Percentiles rank a stretch among this genome's conserved stretches.
These are phyloP conservation scores for Ciona savignyi DNA, from an alignment of 23 tunicate species.

Conservation along the genomic window DNA sequence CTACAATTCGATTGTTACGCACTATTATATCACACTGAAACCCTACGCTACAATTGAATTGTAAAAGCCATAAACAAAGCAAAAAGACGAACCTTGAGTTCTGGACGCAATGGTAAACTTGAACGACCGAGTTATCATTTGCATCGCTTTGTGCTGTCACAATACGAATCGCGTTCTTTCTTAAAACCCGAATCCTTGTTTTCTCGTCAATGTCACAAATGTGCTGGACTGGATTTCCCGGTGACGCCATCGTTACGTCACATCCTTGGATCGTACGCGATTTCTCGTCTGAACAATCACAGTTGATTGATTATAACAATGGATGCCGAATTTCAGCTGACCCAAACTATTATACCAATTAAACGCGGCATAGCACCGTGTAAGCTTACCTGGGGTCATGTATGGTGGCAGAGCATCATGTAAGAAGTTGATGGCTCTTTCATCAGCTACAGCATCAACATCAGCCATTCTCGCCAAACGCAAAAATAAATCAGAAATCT, in stretches of 20 bases:
- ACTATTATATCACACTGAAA: too few relatives aligned
- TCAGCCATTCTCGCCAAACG: constrained; percentile 53
- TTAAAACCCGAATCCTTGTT: constrained; percentile 54
- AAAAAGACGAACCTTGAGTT: constrained; percentile 88
- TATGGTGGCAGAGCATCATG: constrained; percentile 90
- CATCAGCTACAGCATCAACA: constrained; percentile 79
- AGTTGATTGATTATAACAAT: too few relatives aligned
- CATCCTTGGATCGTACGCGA: constrained; percentile 53
- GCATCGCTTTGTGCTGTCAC: constrained; percentile 4
- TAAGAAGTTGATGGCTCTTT: constrained; percentile 26
- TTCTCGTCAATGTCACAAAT: constrained; percentile 35
- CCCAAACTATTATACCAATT: too few relatives aligned
- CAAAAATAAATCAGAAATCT: constrained; percentile 31
- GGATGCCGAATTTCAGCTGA: too few relatives aligned
- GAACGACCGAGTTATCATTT: constrained; percentile 19
- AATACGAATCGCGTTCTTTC: constrained; percentile 73
- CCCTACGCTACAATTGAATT: too few relatives aligned
- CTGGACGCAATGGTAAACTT: constrained; percentile 64
- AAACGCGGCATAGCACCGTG: too few relatives aligned
- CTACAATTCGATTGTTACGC: too few relatives aligned
- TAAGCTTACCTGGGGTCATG: constrained; percentile 37
- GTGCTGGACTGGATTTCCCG: constrained; percentile 39
- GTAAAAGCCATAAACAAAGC: too few relatives aligned
- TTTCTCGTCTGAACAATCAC: constrained; percentile 40
- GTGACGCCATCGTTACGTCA: constrained; percentile 30